A percentile compares a stretch with the other conserved stretches of the same genome.
Evolutionary conservation across 2,113 vertebrate species (phyloP).

Genomic region (Pycnonotus jocosus): DNA sequence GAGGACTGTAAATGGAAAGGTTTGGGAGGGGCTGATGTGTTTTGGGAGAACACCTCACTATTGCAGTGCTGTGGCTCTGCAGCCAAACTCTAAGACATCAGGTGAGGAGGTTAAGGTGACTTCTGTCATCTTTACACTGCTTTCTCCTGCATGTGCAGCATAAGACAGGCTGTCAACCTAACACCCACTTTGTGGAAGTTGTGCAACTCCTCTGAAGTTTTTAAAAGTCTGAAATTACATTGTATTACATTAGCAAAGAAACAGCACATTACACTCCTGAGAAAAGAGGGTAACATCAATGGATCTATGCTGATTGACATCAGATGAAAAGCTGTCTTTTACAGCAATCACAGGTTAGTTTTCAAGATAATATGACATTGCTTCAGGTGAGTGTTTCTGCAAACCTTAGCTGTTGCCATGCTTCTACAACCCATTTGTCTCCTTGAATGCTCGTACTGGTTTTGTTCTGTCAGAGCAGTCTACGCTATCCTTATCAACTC

Average conservation of each 20-base stretch:
- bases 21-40: not conserved
- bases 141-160: not conserved
- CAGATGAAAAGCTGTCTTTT: not conserved
- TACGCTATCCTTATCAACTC: not conserved
- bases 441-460: not conserved
- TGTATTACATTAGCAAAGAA: not conserved
- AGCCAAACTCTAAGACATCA: not conserved
- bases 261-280: not conserved
- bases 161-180: not conserved
- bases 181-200: not conserved
- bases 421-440: not conserved
- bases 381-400: not conserved
- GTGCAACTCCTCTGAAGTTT: not conserved
- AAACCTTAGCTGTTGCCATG: not conserved
- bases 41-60: not conserved
- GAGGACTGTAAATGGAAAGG: not conserved
- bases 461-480: not conserved
- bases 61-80: not conserved
- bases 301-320: not conserved
- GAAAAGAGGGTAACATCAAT: not conserved
- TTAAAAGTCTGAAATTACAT: not conserved
- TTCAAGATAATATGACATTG: not conserved
- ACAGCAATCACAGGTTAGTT: not conserved
- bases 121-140: not conserved
- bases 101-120: not conserved